These are phyloP conservation scores for Callimorpha dominula DNA, from an alignment of 2,888 invertebrate genomes.

Conservation along the genomic window DNA sequence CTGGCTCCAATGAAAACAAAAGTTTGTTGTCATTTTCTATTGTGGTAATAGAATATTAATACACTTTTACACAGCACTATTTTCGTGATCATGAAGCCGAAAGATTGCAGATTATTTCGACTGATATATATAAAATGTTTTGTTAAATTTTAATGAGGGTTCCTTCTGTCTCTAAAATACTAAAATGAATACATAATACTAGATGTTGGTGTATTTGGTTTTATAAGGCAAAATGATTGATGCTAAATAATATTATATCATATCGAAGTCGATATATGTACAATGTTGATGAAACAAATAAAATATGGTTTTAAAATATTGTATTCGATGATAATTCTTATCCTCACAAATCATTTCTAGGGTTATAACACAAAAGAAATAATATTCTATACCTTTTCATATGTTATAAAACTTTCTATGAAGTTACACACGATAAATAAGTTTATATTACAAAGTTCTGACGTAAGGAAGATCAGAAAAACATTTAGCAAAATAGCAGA, in stretches of 20 bases:
- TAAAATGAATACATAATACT: too few species aligned
- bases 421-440: not conserved
- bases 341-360: too few species aligned
- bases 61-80: not conserved
- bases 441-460: constrained; percentile 6
- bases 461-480: not conserved
- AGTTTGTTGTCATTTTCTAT: constrained; percentile 43
- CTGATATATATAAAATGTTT: not conserved
- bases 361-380: not conserved
- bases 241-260: too few species aligned
- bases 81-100: not conserved
- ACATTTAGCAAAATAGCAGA: not conserved
- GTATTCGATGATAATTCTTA: too few species aligned
- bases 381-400: not conserved
- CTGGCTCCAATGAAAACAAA: constrained; percentile 51
- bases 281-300: too few species aligned
- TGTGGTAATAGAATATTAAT: constrained; percentile 5
- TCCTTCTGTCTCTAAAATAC: too few species aligned
- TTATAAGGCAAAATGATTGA: too few species aligned
- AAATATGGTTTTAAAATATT: too few species aligned
- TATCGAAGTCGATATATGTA: too few species aligned
- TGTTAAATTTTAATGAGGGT: too few species aligned
- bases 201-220: too few species aligned
- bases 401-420: not conserved
- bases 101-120: not conserved